Evolutionary conservation across 2,888 invertebrate species (phyloP).

Genomic region (Coelinius sp.): DNA sequence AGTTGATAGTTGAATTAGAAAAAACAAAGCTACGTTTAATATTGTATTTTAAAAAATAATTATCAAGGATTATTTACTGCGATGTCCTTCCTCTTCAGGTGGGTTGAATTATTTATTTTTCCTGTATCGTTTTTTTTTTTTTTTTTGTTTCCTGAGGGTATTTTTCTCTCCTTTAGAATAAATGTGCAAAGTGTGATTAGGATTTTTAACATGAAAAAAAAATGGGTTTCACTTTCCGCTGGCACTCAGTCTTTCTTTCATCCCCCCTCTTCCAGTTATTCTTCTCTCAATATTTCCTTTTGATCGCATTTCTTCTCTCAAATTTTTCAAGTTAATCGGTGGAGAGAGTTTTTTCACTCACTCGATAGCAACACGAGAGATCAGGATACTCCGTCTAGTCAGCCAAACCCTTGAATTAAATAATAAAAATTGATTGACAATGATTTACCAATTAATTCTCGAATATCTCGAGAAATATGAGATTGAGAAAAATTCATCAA

Average conservation of each 20-base stretch:
- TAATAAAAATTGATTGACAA: background rate
- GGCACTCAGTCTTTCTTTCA: conserved; percentile 40
- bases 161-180: background rate
- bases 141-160: background rate
- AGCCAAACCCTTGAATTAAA: conserved; percentile 75
- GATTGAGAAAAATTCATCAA: no score
- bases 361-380: conserved; percentile 65
- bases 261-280: conserved; percentile 17
- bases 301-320: conserved; percentile 38
- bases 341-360: conserved; percentile 51
- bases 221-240: conserved; percentile 30
- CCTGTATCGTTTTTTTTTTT: background rate
- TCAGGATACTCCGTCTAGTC: conserved; percentile 71
- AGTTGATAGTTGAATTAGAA: background rate
- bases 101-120: no score
- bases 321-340: conserved; percentile 33
- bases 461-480: no score
- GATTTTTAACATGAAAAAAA: conserved; percentile 25
- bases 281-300: conserved; percentile 25
- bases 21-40: background rate
- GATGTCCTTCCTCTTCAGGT: background rate
- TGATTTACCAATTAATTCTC: no score
- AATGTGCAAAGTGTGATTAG: conserved; percentile 24
- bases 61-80: background rate
- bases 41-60: background rate